phyloP scores from a whole-genome alignment of 2,888 invertebrate genomes.

The Drosophila basisetae region DNA sequence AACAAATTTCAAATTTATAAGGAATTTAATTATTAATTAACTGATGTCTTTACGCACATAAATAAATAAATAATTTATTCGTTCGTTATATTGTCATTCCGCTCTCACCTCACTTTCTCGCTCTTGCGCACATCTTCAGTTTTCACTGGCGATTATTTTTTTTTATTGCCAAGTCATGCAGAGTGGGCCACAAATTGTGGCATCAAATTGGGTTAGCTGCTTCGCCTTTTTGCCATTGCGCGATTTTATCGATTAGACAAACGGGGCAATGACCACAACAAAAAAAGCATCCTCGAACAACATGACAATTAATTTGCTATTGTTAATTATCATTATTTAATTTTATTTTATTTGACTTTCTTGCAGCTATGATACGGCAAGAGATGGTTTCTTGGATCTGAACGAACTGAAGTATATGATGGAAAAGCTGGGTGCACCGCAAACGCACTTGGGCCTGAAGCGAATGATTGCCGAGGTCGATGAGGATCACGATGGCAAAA shows the following conservation, averaged over 20 bases:
- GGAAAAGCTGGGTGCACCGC: constrained; percentile 97
- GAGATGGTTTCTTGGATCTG: constrained; percentile 95
- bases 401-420: constrained; percentile 97
- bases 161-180: constrained; percentile 30
- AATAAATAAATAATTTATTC: neutral
- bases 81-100: constrained; percentile 5
- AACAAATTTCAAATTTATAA: neutral
- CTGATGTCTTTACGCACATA: neutral
- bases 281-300: constrained; percentile 6
- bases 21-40: neutral
- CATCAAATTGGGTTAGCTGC: constrained; percentile 56
- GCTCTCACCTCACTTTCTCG: constrained; percentile 14
- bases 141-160: constrained; percentile 13
- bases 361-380: constrained; percentile 95
- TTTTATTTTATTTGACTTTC: neutral
- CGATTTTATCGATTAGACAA: constrained; percentile 61
- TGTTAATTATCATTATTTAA: constrained; percentile 20
- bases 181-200: constrained; percentile 22
- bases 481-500: constrained; percentile 93
- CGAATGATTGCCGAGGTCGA: constrained; percentile 97
- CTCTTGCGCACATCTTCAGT: constrained; percentile 13
- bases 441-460: constrained; percentile 97
- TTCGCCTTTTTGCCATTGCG: constrained; percentile 9
- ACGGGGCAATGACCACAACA: constrained; percentile 44
- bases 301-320: constrained; percentile 12